phyloP scores from a whole-genome alignment of 2,113 vertebrate species.

The Odontesthes bonariensis region DNA sequence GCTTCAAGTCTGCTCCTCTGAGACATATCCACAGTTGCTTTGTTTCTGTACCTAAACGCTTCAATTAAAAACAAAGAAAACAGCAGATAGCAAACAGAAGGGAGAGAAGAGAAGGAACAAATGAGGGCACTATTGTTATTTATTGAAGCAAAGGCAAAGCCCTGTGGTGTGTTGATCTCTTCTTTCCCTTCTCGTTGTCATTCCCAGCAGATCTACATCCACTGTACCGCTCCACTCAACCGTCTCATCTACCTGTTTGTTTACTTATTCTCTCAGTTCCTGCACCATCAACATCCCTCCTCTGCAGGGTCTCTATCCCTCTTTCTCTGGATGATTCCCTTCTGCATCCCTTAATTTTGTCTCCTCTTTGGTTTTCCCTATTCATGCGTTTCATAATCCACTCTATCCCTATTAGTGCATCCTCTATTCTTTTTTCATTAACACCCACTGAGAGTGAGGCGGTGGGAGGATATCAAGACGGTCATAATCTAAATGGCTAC shows the following conservation, averaged over 20 bases:
- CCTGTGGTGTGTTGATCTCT: slow-evolving; percentile 42
- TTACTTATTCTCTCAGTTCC: slow-evolving; percentile 66
- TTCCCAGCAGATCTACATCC: slow-evolving; percentile 56
- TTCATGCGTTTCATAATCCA: slow-evolving; percentile 10
- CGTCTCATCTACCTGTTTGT: slow-evolving; percentile 68
- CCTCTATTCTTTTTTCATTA: slow-evolving; percentile 11
- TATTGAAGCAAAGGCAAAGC: slow-evolving; percentile 30
- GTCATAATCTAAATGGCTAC: neutral
- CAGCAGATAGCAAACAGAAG: slow-evolving; percentile 31
- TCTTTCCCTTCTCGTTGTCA: slow-evolving; percentile 35
- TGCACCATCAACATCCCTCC: slow-evolving; percentile 52
- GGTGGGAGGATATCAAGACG: neutral
- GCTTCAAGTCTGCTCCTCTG: slow-evolving; percentile 44
- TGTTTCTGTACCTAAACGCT: slow-evolving; percentile 62
- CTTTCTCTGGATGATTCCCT: slow-evolving; percentile 43
- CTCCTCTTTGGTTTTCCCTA: slow-evolving; percentile 1
- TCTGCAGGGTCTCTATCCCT: slow-evolving; percentile 25
- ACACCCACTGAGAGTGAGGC: slow-evolving; percentile 2
- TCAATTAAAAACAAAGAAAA: slow-evolving; percentile 57
- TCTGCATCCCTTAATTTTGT: slow-evolving; percentile 22
- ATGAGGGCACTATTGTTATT: slow-evolving; percentile 18
- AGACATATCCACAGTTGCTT: slow-evolving; percentile 56
- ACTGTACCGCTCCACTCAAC: slow-evolving; percentile 61
- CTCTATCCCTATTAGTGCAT: neutral
- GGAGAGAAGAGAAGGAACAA: slow-evolving; percentile 9